Base-by-base conservation (phyloP, 1,140 invertebrate genomes). In the Ericerus pela region DNA sequence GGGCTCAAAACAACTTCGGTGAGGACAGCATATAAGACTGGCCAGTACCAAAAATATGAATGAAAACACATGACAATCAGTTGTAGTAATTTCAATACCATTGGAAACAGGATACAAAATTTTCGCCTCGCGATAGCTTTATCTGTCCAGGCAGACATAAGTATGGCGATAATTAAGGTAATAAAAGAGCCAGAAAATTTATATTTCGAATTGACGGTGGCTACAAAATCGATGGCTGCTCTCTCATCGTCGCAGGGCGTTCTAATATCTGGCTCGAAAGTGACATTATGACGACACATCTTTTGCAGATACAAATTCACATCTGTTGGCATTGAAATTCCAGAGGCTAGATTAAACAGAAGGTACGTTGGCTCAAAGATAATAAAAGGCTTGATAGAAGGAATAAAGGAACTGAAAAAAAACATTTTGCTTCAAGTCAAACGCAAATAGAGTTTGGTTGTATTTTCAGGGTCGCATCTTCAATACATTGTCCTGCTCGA, bases 61-160 rank as follows among this genome's bases (percentile, higher is more conserved):
- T 57, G 56, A 2, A 57, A 20, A 18, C 54, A 20, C 18, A 57
- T 51, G 33, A 38, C 36, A 27, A 43, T n/a, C n/a, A 53, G 37
- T 10, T 57, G 58, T 28, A 60, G 16, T n/a, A 62, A 38, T 29
- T 61, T 52, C 5, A 60, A 60, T 3, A 55, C 29, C 18, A 70
- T 63, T 5, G 73, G 67, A 11, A 74, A 51, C 4, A 73, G 58
- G 38, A 76, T 64, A 0, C 72, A 67, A 4, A 70, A 57, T 61
- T 73, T 74, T 33, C 72, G 60, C 6, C 71, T 65, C 26, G 59
- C 54, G 20, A 58, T 61, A 53, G 62, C 61, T 10, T 4, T 65
- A 29, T 59, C 63, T 51, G 41, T 64, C 62, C 51, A 71, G 24
- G 36, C 64, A 14, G 38, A 65, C 11, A 62, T 55, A 51, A 66